These are phyloP conservation scores for Umimayanthus chanpuru DNA, from an alignment of 92 coral and sea anemone species.

Conservation along the genomic window DNA sequence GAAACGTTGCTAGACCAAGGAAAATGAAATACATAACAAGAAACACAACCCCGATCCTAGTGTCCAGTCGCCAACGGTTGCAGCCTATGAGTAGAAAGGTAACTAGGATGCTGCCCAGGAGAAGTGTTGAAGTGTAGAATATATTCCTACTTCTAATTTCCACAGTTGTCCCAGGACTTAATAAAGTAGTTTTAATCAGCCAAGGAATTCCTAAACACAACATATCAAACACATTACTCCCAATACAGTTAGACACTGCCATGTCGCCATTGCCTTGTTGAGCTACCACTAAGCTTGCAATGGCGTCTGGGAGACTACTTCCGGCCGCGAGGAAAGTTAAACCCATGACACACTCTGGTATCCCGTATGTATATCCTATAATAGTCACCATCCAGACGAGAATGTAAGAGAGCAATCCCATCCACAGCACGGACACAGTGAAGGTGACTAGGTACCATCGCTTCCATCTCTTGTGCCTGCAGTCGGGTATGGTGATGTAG, in stretches of 20 bases:
- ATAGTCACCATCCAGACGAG: conserved; percentile 98
- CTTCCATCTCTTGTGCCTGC: conserved; percentile 84
- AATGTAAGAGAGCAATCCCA: conserved; percentile 95
- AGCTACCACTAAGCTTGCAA: conserved; percentile 96
- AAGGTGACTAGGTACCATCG: conserved; percentile 88
- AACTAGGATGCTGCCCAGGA: conserved; percentile 83
- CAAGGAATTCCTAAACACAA: conserved; percentile 94
- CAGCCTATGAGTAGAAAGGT: conserved; percentile 71
- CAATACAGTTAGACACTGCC: conserved; percentile 98
- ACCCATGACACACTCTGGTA: conserved; percentile 99
- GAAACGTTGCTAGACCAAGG: conserved; percentile 84
- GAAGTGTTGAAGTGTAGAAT: conserved; percentile 84
- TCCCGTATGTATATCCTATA: conserved; percentile 88
- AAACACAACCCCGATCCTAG: conserved; percentile 76
- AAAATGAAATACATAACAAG: conserved; percentile 81
- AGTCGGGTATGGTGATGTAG: conserved; percentile 90
- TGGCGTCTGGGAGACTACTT: conserved; percentile 99
- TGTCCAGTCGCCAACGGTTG: conserved; percentile 90
- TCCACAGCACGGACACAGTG: conserved; percentile 87
- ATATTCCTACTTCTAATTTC: conserved; percentile 91
- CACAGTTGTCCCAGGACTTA: conserved; percentile 80
- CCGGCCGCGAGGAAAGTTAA: conserved; percentile 99
- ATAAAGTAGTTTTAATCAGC: conserved; percentile 85
- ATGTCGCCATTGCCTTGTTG: conserved; percentile 95
- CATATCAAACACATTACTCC: conserved; percentile 99